Evolutionary conservation across 2,888 invertebrate species (phyloP).

Genomic region (Ophonus ardosiacus): DNA sequence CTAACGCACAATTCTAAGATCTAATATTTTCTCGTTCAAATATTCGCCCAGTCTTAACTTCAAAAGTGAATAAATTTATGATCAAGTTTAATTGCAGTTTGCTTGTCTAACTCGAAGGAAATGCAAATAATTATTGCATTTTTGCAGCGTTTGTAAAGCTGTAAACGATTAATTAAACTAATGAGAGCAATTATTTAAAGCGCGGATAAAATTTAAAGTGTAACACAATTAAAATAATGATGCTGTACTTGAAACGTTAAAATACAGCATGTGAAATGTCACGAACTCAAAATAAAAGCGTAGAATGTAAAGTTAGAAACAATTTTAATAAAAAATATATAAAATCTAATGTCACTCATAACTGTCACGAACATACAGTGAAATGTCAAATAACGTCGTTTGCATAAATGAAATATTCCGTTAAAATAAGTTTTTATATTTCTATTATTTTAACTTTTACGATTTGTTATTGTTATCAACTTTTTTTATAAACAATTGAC

Average conservation of each 20-base stretch:
- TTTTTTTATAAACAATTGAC: neutral
- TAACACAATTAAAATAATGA: constrained; percentile 1
- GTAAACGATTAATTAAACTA: neutral
- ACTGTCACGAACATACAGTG: constrained; percentile 39
- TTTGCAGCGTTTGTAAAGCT: neutral
- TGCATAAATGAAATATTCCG: constrained; percentile 9
- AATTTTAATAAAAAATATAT: constrained; percentile 43
- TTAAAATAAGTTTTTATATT: neutral
- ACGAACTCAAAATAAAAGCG: constrained; percentile 34
- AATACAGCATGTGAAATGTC: constrained; percentile 22
- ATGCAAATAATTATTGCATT: constrained; percentile 2
- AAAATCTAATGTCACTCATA: constrained; percentile 44
- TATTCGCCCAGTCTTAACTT: too few relatives aligned
- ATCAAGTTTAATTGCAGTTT: neutral
- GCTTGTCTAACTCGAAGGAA: neutral
- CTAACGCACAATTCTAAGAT: too few relatives aligned
- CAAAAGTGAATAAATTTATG: too few relatives aligned
- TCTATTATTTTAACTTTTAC: neutral
- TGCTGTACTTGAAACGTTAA: constrained; percentile 12
- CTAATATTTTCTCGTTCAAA: too few relatives aligned
- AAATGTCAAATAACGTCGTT: constrained; percentile 22
- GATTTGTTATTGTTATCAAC: neutral
- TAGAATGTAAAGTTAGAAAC: constrained; percentile 9
- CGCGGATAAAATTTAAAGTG: constrained; percentile 3
- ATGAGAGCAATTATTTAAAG: constrained; percentile 8